Evolutionary conservation across 2,888 invertebrate genomes (phyloP), one percentile per base, ranked within the genome.

Genomic region (Sinopyrophorus schimmeli): DNA sequence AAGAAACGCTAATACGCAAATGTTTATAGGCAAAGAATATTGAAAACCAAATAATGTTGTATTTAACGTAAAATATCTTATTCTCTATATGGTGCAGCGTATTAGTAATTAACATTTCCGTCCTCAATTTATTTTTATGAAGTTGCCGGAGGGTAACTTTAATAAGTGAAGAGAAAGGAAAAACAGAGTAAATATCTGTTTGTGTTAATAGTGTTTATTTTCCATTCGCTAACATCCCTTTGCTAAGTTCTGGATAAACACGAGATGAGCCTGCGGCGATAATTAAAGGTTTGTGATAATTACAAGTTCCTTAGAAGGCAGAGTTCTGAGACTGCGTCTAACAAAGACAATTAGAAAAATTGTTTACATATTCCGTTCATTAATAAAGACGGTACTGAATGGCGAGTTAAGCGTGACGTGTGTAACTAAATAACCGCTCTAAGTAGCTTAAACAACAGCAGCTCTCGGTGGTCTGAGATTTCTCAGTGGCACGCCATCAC

Each of bases 401-500:
- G 34, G 35, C 34, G 32, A 50, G 44, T 40, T 32, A 46, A 43
- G 31, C 34, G 35, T 37, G 44, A 42, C 53, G 48, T 48, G 53
- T 44, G 34, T 42, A 53, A 41, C 48, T 40, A 54, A 59, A 58
- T 60, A 56, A 57, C 57, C 56, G 49, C 54, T 50, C 50, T 59
- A 60, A 64, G 61, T 61, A 56, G 54, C 63, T 63, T 60, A 64
- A 65, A 65, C 65, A 65, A 65, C 62, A 48, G 55, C 46, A 53
- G 47, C 44, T 41, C 37, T 50, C 44, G 54, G 40, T 38, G 52
- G 50, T 37, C 49, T 49, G 55, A 59, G 62, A 61, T 64, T 66
- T 63, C 64, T 57, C 57, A 51, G 60, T 60, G 60, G 63, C 65
- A 65, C 62, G 66, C 67, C 61, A 66, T 63, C 63, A 63, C 61